Percentiles rank a stretch among this genome's conserved stretches.
phyloP scores from a whole-genome alignment of 2,888 invertebrate genomes.

The Pristionchus fissidentatus region DNA sequence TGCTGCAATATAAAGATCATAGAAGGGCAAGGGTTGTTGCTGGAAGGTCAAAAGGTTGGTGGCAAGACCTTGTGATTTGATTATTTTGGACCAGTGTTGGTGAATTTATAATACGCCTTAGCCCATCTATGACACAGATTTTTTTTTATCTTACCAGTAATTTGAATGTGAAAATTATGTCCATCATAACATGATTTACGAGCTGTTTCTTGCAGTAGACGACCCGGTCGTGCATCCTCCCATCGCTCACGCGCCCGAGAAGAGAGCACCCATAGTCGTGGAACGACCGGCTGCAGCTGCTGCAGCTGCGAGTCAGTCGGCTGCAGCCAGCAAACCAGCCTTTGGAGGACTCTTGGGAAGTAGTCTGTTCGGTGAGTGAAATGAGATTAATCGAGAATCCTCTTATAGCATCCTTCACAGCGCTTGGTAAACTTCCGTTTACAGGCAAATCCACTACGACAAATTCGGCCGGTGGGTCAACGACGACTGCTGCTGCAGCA shows the following conservation, averaged over 20 bases:
- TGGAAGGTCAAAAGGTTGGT: background rate
- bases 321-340: conserved; percentile 17
- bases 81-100: too few species aligned
- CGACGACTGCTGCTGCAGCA: background rate
- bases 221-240: background rate
- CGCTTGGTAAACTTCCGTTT: too few species aligned
- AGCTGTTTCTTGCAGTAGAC: background rate
- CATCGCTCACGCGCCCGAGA: conserved; percentile 1
- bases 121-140: background rate
- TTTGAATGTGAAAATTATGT: background rate
- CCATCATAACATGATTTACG: background rate
- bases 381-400: background rate
- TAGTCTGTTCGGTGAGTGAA: conserved; percentile 30
- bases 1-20: background rate
- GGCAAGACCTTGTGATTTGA: background rate
- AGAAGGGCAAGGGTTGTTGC: background rate
- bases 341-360: conserved; percentile 8
- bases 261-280: conserved; percentile 17
- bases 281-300: conserved; percentile 8
- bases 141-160: background rate
- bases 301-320: too few species aligned
- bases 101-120: background rate
- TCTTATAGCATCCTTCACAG: background rate
- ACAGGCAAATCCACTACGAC: background rate
- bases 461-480: background rate